phyloP scores from a whole-genome alignment of 2,888 invertebrate genomes.

The Caenorhabditis panamensis region DNA sequence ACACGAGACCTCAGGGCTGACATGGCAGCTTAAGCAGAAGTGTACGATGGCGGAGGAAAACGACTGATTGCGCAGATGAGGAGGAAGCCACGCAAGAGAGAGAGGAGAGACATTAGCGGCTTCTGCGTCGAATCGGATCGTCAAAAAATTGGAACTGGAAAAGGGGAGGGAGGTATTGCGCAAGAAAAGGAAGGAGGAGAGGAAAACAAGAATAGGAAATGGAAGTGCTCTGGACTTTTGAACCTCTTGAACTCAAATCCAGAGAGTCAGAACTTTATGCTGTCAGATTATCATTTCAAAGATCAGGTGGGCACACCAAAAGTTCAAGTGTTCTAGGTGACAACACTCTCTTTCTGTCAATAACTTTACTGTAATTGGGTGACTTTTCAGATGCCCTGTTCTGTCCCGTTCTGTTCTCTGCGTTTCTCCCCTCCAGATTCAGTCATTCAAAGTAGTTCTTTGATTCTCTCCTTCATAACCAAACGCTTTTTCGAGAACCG shows the following conservation, averaged over 20 bases:
- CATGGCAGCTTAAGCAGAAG: constrained; percentile 30
- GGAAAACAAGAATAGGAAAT: neutral
- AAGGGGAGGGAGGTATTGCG: constrained; percentile 22
- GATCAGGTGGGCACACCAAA: no score
- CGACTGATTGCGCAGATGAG: constrained; percentile 47
- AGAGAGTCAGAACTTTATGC: no score
- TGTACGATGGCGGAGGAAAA: constrained; percentile 42
- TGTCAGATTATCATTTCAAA: no score
- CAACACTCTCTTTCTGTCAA: no score
- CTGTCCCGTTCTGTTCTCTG: no score
- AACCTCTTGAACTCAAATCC: no score
- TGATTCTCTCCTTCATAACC: neutral
- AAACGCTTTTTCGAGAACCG: neutral
- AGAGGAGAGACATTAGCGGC: constrained; percentile 40
- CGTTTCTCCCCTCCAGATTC: no score
- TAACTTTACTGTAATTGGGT: no score
- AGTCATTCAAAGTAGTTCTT: no score
- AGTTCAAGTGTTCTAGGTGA: no score
- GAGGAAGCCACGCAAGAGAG: constrained; percentile 26
- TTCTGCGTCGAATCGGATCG: constrained; percentile 11
- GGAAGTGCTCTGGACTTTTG: neutral
- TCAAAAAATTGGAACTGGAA: constrained; percentile 48
- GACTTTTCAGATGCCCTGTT: no score
- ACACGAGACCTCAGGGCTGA: neutral
- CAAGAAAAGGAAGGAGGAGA: constrained; percentile 9